Evolutionary conservation across 2,113 vertebrate genomes (phyloP).

Genomic region (Clinocottus analis): DNA sequence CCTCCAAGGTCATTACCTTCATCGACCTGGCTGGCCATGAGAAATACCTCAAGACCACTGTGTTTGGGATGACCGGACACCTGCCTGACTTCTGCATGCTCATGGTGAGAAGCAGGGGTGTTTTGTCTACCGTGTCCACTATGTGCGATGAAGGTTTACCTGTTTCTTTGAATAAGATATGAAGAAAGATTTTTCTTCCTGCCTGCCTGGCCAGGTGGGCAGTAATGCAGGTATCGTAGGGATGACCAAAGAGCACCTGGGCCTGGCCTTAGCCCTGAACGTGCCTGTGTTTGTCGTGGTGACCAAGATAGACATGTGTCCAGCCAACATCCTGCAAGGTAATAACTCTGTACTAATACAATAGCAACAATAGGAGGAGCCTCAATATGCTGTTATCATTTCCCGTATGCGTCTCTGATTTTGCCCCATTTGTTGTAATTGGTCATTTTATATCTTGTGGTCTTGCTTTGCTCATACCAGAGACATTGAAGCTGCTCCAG

Average conservation of each 20-base stretch:
- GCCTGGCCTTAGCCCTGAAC: slow-evolving; percentile 94
- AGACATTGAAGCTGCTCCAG: slow-evolving; percentile 97
- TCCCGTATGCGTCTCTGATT: neutral
- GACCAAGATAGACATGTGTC: slow-evolving; percentile 99
- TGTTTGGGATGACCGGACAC: slow-evolving; percentile 98
- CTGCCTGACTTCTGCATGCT: slow-evolving; percentile 99
- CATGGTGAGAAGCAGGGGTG: slow-evolving; percentile 87
- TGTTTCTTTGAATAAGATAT: neutral
- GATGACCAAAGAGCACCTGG: slow-evolving; percentile 99
- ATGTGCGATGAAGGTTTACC: neutral
- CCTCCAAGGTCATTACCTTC: slow-evolving; percentile 98
- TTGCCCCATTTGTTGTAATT: neutral
- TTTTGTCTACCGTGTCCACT: neutral
- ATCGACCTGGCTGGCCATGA: slow-evolving; percentile 98
- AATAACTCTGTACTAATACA: no score
- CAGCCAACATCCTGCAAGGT: slow-evolving; percentile 98
- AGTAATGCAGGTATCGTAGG: slow-evolving; percentile 98
- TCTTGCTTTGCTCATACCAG: slow-evolving; percentile 79
- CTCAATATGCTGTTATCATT: neutral
- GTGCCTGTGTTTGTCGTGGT: slow-evolving; percentile 98
- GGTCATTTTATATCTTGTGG: slow-evolving; percentile 32
- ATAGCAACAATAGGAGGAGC: neutral
- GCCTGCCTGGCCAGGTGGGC: slow-evolving; percentile 86
- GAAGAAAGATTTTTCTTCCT: neutral
- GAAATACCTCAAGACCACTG: slow-evolving; percentile 98